These are phyloP conservation scores for Labeo calbasu DNA, from an alignment of 2,797 vertebrate genomes.

Conservation along the genomic window DNA sequence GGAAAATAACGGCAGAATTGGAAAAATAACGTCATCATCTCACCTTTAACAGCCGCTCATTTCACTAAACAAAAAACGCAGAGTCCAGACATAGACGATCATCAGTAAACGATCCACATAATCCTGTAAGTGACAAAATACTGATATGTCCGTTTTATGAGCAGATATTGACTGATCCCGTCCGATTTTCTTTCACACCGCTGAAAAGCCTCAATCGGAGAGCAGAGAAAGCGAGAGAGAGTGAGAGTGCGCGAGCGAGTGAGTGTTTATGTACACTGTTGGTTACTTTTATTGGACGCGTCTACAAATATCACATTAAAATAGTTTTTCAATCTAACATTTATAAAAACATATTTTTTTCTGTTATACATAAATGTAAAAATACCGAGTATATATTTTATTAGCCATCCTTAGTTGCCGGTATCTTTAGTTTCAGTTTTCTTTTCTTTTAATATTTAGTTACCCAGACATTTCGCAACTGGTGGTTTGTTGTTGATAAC, in stretches of 20 bases:
- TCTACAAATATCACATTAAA: neutral
- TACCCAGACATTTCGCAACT: neutral
- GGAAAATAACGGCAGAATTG: constrained; percentile 35
- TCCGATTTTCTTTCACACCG: neutral
- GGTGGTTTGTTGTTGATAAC: neutral
- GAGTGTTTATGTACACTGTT: neutral
- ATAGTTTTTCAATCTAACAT: neutral
- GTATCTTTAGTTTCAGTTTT: neutral
- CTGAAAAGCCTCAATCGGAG: neutral
- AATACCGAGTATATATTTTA: neutral
- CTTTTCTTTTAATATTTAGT: neutral
- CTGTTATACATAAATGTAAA: neutral
- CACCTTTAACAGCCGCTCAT: constrained; percentile 14
- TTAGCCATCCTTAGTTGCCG: too few species aligned
- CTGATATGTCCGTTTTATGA: neutral
- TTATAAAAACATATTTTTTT: neutral
- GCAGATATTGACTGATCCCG: neutral
- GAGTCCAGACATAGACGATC: neutral
- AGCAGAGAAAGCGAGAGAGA: neutral
- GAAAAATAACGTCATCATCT: constrained; percentile 16
- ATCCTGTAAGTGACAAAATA: neutral
- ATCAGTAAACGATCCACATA: neutral
- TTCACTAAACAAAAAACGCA: neutral
- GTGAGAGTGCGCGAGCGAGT: neutral
- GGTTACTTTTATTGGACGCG: neutral